Evolutionary conservation across 2,113 vertebrate genomes (phyloP).

Genomic region (Dipodomys ordii): DNA sequence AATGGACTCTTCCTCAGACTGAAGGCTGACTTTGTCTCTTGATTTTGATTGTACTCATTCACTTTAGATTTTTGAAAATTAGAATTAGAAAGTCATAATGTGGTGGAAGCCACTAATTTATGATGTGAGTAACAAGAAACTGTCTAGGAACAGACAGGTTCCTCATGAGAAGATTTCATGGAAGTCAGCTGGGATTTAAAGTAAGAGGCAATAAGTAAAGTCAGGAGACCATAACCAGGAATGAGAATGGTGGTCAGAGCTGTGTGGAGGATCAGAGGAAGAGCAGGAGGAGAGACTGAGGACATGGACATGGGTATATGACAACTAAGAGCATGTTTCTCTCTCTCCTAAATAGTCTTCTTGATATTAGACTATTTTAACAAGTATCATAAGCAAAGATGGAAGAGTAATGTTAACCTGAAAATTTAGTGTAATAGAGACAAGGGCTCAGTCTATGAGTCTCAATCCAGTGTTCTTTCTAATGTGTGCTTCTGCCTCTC

Average conservation of each 20-base stretch:
- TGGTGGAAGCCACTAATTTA: neutral
- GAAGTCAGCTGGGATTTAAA: neutral
- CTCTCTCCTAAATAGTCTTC: neutral
- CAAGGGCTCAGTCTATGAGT: neutral
- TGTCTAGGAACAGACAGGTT: neutral
- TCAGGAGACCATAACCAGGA: neutral
- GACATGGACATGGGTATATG: no score
- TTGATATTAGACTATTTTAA: neutral
- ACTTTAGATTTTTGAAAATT: slow-evolving; percentile 34
- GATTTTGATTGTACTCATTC: neutral
- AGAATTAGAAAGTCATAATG: neutral
- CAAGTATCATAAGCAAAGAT: neutral
- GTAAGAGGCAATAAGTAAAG: neutral
- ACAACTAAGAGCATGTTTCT: neutral
- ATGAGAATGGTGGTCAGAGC: neutral
- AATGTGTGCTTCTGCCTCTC: neutral
- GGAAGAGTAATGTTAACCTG: neutral
- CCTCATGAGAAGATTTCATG: neutral
- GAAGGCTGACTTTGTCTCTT: neutral
- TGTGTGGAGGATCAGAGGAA: neutral
- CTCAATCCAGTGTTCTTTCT: neutral
- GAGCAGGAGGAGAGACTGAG: neutral
- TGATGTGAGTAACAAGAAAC: neutral
- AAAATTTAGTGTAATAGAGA: neutral
- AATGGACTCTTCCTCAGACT: neutral